Evolutionary conservation across 2,797 vertebrate species (phyloP).

Genomic region (Anableps anableps): DNA sequence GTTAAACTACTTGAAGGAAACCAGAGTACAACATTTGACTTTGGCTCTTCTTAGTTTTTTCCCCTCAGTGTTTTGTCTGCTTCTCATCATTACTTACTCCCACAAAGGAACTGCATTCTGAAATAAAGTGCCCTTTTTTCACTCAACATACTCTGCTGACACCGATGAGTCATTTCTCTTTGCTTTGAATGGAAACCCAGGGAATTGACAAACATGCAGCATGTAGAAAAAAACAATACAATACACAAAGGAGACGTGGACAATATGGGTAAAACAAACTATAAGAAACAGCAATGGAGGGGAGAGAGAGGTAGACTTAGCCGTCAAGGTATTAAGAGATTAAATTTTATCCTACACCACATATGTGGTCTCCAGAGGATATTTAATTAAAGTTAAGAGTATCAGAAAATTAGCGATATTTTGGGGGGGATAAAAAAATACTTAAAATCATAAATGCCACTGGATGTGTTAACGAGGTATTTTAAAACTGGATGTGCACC

Average conservation of each 20-base stretch:
- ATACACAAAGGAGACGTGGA: slow-evolving; percentile 10
- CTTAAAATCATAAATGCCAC: neutral
- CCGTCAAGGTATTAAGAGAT: slow-evolving; percentile 10
- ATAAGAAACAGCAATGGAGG: slow-evolving; percentile 19
- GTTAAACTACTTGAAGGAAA: slow-evolving; percentile 43
- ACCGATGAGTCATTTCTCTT: slow-evolving; percentile 65
- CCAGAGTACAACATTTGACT: slow-evolving; percentile 37
- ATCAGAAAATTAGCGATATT: neutral
- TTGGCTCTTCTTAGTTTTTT: slow-evolving; percentile 33
- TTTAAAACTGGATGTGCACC: neutral
- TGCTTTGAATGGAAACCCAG: slow-evolving; percentile 50
- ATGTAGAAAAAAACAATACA: slow-evolving; percentile 29
- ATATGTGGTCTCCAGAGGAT: neutral
- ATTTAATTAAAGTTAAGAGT: neutral
- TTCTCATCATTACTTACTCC: slow-evolving; percentile 40
- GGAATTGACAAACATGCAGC: slow-evolving; percentile 49
- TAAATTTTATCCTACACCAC: neutral
- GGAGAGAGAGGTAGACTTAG: neutral
- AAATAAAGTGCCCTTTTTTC: slow-evolving; percentile 49
- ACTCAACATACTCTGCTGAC: slow-evolving; percentile 51
- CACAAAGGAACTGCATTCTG: slow-evolving; percentile 31
- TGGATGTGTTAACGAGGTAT: neutral
- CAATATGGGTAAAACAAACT: slow-evolving; percentile 36
- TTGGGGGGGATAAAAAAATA: neutral
- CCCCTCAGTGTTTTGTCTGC: slow-evolving; percentile 39